Conservation (phyloP, 2,797 vertebrate species). For the Sebastes nivosus region DNA sequence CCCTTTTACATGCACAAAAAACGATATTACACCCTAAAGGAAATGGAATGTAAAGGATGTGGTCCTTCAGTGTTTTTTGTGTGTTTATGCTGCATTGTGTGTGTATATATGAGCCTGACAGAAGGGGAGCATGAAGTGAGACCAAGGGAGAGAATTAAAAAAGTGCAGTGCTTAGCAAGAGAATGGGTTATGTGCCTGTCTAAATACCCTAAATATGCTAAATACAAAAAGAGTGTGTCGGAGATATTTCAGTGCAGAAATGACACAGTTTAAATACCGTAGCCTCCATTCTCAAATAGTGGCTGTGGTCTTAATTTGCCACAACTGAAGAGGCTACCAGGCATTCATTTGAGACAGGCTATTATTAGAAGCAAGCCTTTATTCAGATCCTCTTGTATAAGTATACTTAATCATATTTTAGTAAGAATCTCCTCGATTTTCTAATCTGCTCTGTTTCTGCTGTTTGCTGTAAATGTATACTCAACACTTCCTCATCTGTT, state of each 20-base stretch:
- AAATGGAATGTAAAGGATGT: background rate
- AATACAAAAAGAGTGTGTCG: constrained; percentile 14
- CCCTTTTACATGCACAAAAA: too few relatives aligned
- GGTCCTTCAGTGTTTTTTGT: constrained; percentile 15
- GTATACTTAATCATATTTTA: background rate
- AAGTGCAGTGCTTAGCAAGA: constrained; percentile 7
- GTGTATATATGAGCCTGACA: background rate
- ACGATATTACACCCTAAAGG: too few relatives aligned
- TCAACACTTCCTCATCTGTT: background rate
- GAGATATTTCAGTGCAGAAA: constrained; percentile 20
- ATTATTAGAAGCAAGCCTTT: constrained; percentile 25
- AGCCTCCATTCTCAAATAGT: constrained; percentile 2
- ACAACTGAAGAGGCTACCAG: constrained; percentile 9
- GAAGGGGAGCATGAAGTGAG: constrained; percentile 22
- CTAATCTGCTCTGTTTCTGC: background rate
- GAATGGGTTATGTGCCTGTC: constrained; percentile 4
- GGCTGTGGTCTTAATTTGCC: constrained; percentile 36
- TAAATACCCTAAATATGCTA: constrained; percentile 34
- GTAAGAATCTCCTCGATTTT: background rate
- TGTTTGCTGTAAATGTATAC: background rate
- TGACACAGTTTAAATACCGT: constrained; percentile 22
- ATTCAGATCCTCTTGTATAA: background rate
- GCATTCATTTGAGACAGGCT: constrained; percentile 21
- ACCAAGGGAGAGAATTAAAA: constrained; percentile 8
- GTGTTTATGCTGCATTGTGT: background rate